These are phyloP conservation scores for Cephus rjabovi DNA, from an alignment of 2,888 invertebrate species.

Conservation along the genomic window DNA sequence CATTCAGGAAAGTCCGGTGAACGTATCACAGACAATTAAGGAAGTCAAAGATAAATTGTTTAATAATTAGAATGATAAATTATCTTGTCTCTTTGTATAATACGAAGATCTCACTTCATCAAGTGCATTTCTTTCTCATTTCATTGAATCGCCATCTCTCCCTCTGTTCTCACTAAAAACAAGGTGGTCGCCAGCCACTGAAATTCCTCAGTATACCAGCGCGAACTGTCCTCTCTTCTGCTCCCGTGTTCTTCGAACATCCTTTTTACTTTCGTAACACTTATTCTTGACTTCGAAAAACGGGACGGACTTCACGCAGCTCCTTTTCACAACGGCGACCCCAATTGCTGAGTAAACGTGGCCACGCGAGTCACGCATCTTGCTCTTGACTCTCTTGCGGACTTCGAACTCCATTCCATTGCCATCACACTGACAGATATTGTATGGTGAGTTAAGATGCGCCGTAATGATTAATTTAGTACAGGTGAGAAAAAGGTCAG, in stretches of 20 bases:
- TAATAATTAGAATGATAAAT: not conserved
- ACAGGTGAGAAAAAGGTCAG: not conserved
- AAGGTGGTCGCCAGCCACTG: not conserved
- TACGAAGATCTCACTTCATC: not conserved
- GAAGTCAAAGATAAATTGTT: not conserved
- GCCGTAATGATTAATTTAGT: not conserved
- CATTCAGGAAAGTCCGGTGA: not conserved
- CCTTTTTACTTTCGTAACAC: not conserved
- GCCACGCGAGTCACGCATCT: not conserved
- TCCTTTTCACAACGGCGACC: not conserved
- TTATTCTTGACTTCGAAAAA: not conserved
- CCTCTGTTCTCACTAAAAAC: not conserved
- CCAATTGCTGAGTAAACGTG: not conserved
- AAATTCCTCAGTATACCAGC: not conserved
- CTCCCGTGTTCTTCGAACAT: not conserved
- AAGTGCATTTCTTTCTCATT: not conserved
- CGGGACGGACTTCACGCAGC: not conserved
- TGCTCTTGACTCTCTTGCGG: not conserved
- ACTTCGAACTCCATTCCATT: not conserved
- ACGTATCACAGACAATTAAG: not conserved
- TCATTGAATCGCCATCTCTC: not conserved
- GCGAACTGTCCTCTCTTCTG: not conserved
- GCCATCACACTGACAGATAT: not conserved
- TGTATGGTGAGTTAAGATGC: not conserved
- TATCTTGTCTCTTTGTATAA: not conserved